A percentile compares a stretch with the other conserved stretches of the same genome.
phyloP scores from a whole-genome alignment of 2,113 vertebrate species.

The Coryphaenoides rupestris region DNA sequence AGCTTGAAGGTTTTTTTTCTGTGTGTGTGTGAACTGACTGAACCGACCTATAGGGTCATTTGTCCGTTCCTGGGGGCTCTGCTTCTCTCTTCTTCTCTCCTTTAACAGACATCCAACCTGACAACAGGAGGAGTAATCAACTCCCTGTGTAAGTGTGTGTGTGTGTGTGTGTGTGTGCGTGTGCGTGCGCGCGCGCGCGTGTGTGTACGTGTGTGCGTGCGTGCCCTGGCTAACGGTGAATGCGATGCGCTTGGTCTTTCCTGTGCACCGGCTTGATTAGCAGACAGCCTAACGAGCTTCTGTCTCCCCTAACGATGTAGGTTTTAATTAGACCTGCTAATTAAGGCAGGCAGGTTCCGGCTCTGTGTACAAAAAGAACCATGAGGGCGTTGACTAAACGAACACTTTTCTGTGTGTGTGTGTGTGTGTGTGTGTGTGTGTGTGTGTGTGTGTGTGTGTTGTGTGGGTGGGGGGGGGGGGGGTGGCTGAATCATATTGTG shows the following conservation, averaged over 20 bases:
- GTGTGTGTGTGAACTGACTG: background rate
- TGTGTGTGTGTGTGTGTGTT: background rate
- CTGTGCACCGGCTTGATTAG: conserved; percentile 53
- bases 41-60: background rate
- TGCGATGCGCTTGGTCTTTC: conserved; percentile 20
- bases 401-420: background rate
- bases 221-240: conserved; percentile 37
- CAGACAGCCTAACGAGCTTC: conserved; percentile 44
- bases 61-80: no score
- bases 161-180: conserved; percentile 19
- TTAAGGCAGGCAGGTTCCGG: conserved; percentile 30
- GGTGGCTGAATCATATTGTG: background rate
- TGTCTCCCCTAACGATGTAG: conserved; percentile 31
- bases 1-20: no score
- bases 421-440: background rate
- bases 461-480: no score
- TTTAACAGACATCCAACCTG: no score
- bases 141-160: no score
- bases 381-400: background rate
- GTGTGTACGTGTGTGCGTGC: conserved; percentile 14
- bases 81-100: no score
- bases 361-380: conserved; percentile 25
- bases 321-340: conserved; percentile 56
- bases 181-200: conserved; percentile 8
- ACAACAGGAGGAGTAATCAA: no score